Evolutionary conservation across 2,888 invertebrate species (phyloP).

Genomic region (Acanthococcus lagerstroemiae): DNA sequence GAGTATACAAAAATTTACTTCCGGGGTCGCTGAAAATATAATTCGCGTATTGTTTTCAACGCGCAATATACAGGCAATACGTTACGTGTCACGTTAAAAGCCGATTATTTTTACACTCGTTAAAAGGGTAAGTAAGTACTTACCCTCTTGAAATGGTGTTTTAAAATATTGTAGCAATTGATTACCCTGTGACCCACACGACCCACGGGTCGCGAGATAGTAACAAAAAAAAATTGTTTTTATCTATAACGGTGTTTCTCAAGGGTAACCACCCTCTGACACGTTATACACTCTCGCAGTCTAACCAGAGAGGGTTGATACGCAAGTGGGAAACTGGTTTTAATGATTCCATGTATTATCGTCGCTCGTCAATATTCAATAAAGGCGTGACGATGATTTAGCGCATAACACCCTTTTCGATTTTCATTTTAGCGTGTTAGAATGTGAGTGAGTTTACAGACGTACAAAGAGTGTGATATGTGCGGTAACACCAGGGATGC

Average conservation of each 20-base stretch:
- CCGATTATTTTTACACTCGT: not conserved
- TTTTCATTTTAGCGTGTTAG: not conserved
- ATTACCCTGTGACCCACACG: slow-evolving; percentile 3
- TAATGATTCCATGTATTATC: not conserved
- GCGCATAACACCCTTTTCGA: not conserved
- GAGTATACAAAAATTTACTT: no score
- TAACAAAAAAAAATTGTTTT: slow-evolving; percentile 2
- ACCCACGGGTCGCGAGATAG: not conserved
- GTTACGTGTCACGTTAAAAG: not conserved
- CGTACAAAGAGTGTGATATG: no score
- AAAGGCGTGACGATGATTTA: slow-evolving; percentile 16
- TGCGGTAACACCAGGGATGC: no score
- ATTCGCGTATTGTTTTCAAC: no score
- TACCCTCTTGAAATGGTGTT: slow-evolving; percentile 4
- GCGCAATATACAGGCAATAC: no score
- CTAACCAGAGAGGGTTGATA: not conserved
- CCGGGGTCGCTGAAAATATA: no score
- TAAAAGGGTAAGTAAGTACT: slow-evolving; percentile 1
- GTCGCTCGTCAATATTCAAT: not conserved
- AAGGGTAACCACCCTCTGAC: not conserved
- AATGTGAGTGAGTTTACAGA: no score
- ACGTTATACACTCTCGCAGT: not conserved
- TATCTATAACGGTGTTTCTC: not conserved
- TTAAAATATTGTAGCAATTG: slow-evolving; percentile 6
- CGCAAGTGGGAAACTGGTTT: slow-evolving; percentile 6